Percentiles rank a stretch among this genome's conserved stretches.
These are phyloP conservation scores for Diplosoma virens DNA, from an alignment of 23 tunicate species.

Conservation along the genomic window DNA sequence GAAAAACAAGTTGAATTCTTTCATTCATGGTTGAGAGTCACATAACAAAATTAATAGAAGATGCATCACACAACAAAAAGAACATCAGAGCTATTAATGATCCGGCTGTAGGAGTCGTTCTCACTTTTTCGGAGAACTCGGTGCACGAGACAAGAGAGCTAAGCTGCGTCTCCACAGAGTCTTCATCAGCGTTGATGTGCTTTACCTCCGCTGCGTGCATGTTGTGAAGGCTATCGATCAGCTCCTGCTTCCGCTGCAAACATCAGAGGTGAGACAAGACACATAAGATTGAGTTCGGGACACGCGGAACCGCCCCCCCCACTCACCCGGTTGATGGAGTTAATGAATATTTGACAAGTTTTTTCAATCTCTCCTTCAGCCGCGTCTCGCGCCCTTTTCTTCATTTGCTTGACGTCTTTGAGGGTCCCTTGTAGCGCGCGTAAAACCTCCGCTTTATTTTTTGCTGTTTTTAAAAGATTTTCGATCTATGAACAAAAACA, in stretches of 20 bases:
- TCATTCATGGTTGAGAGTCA: not conserved
- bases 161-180: constrained; percentile 87
- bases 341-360: constrained; percentile 67
- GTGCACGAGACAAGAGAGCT: constrained; percentile 90
- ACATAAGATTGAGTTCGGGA: too few species aligned
- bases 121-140: constrained; percentile 85
- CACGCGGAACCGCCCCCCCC: too few species aligned
- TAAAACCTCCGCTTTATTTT: constrained; percentile 67
- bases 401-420: constrained; percentile 60
- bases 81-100: not conserved
- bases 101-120: not conserved
- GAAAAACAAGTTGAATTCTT: not conserved
- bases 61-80: not conserved
- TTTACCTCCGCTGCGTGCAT: constrained; percentile 74
- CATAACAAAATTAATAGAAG: not conserved
- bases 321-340: constrained; percentile 48
- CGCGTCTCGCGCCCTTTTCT: constrained; percentile 46
- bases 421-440: constrained; percentile 58
- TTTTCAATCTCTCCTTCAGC: constrained; percentile 67
- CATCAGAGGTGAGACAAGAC: too few species aligned
- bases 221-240: constrained; percentile 82
- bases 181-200: constrained; percentile 82
- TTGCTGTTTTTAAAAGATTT: constrained; percentile 67
- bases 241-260: constrained; percentile 85
- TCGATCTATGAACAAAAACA: constrained; percentile 89